Conservation (phyloP, 2,888 invertebrate genomes). For the Ceraclea dissimilis region DNA sequence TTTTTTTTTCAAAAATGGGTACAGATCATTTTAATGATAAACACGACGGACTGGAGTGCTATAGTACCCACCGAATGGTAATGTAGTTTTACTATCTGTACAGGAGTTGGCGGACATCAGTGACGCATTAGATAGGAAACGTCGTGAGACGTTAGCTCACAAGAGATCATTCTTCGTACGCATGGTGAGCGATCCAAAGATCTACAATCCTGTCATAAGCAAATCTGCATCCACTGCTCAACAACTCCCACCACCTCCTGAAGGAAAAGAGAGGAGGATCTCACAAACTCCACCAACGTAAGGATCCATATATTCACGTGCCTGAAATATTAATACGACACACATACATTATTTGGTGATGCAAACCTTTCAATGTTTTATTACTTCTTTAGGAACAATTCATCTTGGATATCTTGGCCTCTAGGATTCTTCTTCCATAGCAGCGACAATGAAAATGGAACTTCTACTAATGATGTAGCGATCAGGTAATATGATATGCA, state of each 20-base stretch:
- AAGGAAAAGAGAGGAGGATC: conserved; percentile 17
- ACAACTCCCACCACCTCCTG: conserved; percentile 44
- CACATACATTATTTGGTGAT: background rate
- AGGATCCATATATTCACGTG: background rate
- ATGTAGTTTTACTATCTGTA: no score
- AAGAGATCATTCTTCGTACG: conserved; percentile 95
- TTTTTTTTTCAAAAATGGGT: no score
- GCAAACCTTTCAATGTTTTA: no score
- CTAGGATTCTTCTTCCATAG: conserved; percentile 81
- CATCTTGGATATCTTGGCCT: conserved; percentile 91
- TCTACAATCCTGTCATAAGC: conserved; percentile 87
- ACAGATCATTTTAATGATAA: no score
- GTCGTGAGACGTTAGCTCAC: conserved; percentile 75
- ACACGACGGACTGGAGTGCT: no score
- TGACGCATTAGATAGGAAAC: conserved; percentile 65
- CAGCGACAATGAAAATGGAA: conserved; percentile 57
- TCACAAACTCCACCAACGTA: conserved; percentile 19
- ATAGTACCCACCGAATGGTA: no score
- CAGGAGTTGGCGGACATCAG: conserved; percentile 62
- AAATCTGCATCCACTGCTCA: conserved; percentile 51
- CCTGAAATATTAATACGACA: no score
- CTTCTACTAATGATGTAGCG: conserved; percentile 59
- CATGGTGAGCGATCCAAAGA: conserved; percentile 96
- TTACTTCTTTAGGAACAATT: conserved; percentile 55
- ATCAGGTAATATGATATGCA: conserved; percentile 52